Percentiles rank a stretch among this genome's conserved stretches.
Evolutionary conservation across 2,113 vertebrate genomes (phyloP).

Genomic region (Oceanodroma tethys): DNA sequence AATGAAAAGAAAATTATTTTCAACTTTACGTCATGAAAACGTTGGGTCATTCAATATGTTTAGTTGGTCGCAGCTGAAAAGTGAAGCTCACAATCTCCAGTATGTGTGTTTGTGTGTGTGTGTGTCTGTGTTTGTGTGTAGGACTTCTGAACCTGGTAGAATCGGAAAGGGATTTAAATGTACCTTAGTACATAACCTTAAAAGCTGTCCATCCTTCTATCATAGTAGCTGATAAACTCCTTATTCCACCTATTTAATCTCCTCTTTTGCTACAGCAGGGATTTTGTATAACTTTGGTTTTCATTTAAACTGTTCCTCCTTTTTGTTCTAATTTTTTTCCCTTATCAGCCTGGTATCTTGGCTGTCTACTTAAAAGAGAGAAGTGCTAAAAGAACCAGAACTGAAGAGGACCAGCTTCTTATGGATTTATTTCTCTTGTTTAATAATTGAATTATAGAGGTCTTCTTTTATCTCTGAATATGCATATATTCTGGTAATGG

Average conservation of each 20-base stretch:
- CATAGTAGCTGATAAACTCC: neutral
- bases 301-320: neutral
- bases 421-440: neutral
- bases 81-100: neutral
- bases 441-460: constrained; percentile 36
- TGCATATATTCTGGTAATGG: neutral
- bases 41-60: neutral
- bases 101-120: neutral
- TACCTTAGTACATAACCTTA: neutral
- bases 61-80: neutral
- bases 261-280: neutral
- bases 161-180: neutral
- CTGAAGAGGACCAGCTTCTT: neutral
- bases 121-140: neutral
- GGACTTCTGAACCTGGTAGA: neutral
- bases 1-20: neutral
- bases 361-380: neutral
- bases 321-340: neutral
- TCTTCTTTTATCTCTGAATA: constrained; percentile 43
- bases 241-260: neutral
- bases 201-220: neutral
- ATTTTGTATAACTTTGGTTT: neutral
- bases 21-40: neutral
- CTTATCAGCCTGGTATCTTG: neutral
- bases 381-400: neutral